Evolutionary conservation across 2,888 invertebrate species (phyloP), one percentile per base, ranked within the genome.

Genomic region (Vesta saturnalis): DNA sequence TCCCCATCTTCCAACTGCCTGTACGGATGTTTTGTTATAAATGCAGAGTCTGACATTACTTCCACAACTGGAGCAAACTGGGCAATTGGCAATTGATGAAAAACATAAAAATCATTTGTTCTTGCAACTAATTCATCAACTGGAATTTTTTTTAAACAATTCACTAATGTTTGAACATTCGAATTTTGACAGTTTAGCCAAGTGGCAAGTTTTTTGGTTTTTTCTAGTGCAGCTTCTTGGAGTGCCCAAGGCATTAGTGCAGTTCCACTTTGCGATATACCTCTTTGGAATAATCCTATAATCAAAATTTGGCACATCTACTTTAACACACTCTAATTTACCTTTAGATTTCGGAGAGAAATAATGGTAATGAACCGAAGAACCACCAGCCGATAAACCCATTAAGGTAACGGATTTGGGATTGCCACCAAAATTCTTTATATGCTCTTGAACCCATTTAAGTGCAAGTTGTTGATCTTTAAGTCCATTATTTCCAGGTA

Each of bases 31-130:
- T 90, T 86, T 0, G 87, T 86, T 2, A 94, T 83, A 82, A 94
- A 91, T 0, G 91, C 88, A 18, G 88, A 85, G 0, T 86, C 82
- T 1, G 85, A 82, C 73, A 82, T 81, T 58, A 82, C 83, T 76
- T 94, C 94, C 0, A 89, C 85, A 0, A 91, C 91, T 0, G 92
- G 92, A 0, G 89, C 91, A 79, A 93, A 93, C 10, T 43, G 54
- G 1, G 55, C 43, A 8, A 67, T 3, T 6, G 63, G 63, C 22
- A 57, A 57, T 4, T 0, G n/a, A 1, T 12, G 2, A 39, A 8
- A 1, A 5, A 93, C 86, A 88, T 19, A 86, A 85, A 87, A 87
- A 70, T 21, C 82, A 81, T 19, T 22, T 46, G 69, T 56, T 52
- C 0, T 87, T 86, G 54, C 22, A 14, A 60, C 86, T 14, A 92